Evolutionary conservation across 1,140 invertebrate species (phyloP), one percentile per base, ranked within the genome.

Genomic region (Drosophila aff.): DNA sequence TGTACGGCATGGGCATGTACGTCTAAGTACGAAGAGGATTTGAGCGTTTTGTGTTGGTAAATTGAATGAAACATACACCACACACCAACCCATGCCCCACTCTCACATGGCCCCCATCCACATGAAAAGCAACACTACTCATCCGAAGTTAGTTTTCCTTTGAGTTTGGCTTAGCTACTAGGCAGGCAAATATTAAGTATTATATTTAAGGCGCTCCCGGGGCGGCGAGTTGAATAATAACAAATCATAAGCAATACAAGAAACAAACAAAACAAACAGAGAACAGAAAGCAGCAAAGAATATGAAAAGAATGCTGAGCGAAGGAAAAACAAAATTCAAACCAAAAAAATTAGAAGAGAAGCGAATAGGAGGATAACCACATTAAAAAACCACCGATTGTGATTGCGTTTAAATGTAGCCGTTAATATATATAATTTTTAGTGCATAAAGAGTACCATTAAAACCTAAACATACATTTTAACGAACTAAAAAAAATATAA

Each of bases 1-100:
- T 97, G 96, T 97, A 97, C 93, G 96, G 97, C 78, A 96, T 97
- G 94, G 96, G 96, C 87, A 97, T 97, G 97, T 97, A 97, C 94
- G 96, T 97, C 91, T 97, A 96, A 94, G 75, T 41, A 23, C 53
- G 16, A 50, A 31, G 16, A 11, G 16, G n/a, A 50, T n/a, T 31
- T 44, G 53, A 36, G 49, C 33, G 71, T 43, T 59, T 50, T 53
- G 57, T 80, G 76, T 55, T 78, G 74, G 75, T 78, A 78, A 78
- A 62, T 78, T 78, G 49, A 79, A 64, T 75, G 53, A 79, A 79
- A 64, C 72, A 79, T 93, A 79, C 47, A 50, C 63, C 44, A 33
- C 16, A 31, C 31, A 36, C 55, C 26, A 28, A 59, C 40, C 63
- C 41, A 52, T 18, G 28, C 31, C 31, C 52, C 31, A 53, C 52